Conservation (phyloP, 2,113 vertebrate genomes). For the Paramormyrops kingsleyae region DNA sequence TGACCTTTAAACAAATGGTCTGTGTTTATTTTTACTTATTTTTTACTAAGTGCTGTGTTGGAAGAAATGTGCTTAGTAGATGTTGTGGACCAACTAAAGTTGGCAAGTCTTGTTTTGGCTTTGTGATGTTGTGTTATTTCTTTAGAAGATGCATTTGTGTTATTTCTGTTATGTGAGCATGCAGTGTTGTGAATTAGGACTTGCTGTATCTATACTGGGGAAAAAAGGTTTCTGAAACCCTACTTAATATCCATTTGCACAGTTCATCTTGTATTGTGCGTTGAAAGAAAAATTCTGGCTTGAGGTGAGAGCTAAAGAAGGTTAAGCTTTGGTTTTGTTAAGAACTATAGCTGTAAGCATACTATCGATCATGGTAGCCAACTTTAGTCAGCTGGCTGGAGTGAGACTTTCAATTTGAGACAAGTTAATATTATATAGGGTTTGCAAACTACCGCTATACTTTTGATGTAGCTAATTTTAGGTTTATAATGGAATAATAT, state of each 20-base stretch:
- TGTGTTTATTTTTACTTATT: background rate
- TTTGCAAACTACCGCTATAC: no score
- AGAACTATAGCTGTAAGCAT: background rate
- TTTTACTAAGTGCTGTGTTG: background rate
- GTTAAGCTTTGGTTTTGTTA: background rate
- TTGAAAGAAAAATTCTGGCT: background rate
- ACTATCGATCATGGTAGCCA: no score
- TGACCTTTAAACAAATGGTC: background rate
- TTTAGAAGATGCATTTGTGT: background rate
- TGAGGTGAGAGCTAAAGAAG: background rate
- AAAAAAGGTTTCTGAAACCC: background rate
- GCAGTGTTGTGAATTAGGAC: background rate
- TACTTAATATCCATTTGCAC: background rate
- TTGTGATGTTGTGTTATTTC: background rate
- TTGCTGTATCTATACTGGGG: background rate
- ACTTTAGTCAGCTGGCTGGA: no score
- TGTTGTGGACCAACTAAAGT: background rate
- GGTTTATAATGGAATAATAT: no score
- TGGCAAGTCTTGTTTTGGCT: background rate
- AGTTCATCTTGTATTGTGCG: background rate
- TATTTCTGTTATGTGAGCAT: background rate
- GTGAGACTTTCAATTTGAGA: no score
- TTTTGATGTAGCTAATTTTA: no score
- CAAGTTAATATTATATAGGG: no score
- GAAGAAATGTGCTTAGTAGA: background rate